phyloP scores from a whole-genome alignment of 2,113 vertebrate species.

The Propithecus coquereli region DNA sequence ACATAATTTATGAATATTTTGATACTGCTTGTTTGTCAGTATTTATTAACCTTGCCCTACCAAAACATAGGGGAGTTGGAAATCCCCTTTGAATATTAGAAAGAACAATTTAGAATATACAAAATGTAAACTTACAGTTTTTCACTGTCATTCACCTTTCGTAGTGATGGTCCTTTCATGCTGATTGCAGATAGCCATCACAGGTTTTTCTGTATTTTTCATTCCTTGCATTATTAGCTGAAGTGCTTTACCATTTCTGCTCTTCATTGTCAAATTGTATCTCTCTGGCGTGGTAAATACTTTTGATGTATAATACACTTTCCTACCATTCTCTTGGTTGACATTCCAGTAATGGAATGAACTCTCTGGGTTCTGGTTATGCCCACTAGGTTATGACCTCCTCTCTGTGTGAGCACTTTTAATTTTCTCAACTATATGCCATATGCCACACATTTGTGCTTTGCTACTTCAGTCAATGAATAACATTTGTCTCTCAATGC shows the following conservation, averaged over 20 bases:
- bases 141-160: conserved; percentile 22
- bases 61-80: conserved; percentile 8
- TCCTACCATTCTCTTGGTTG: conserved; percentile 8
- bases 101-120: background rate
- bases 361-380: background rate
- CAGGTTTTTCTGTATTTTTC: background rate
- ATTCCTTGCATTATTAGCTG: conserved; percentile 1
- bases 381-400: conserved; percentile 2
- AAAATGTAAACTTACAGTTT: background rate
- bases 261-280: conserved; percentile 23
- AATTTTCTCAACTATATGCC: background rate
- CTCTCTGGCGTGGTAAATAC: conserved; percentile 5
- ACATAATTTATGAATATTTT: conserved; percentile 44
- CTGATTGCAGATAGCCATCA: background rate
- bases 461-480: background rate
- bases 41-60: background rate
- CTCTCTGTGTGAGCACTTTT: background rate
- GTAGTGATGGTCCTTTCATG: background rate
- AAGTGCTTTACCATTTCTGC: background rate
- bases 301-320: background rate
- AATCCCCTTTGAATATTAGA: conserved; percentile 2
- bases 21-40: conserved; percentile 16
- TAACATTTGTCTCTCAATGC: background rate
- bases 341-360: conserved; percentile 28
- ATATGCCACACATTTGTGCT: background rate